Conservation (phyloP, 2,797 vertebrate genomes). For the Picus viridis region DNA sequence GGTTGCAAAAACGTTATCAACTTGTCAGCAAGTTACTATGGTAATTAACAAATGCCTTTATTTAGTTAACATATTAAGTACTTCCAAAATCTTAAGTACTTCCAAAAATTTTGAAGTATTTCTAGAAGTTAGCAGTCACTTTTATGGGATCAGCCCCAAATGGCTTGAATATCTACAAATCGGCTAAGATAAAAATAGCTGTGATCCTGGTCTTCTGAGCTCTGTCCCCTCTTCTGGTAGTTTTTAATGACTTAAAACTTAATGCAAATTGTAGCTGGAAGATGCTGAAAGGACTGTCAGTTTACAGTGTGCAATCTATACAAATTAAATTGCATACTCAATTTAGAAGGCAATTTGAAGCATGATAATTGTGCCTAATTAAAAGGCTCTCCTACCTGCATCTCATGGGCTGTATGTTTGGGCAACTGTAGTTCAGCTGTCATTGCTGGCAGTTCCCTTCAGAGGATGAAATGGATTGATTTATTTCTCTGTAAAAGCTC, state of each 20-base stretch:
- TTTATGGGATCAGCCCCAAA: neutral
- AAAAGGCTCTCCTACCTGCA: neutral
- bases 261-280: neutral
- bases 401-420: neutral
- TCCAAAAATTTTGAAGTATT: neutral
- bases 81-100: neutral
- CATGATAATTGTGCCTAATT: constrained; percentile 7
- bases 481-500: neutral
- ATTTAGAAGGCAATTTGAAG: constrained; percentile 37
- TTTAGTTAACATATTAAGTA: neutral
- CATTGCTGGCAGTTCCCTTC: neutral
- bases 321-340: neutral
- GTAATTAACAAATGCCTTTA: neutral
- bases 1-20: neutral
- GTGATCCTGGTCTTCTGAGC: neutral
- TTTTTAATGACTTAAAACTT: neutral
- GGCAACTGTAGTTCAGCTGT: neutral
- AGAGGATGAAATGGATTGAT: neutral
- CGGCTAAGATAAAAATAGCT: neutral
- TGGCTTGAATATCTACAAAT: neutral
- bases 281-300: neutral
- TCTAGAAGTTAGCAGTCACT: neutral
- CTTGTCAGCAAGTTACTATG: neutral
- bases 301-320: neutral
- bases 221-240: neutral